Evolutionary conservation across 2,113 vertebrate species (phyloP).

Genomic region (Microcebus jonahi): DNA sequence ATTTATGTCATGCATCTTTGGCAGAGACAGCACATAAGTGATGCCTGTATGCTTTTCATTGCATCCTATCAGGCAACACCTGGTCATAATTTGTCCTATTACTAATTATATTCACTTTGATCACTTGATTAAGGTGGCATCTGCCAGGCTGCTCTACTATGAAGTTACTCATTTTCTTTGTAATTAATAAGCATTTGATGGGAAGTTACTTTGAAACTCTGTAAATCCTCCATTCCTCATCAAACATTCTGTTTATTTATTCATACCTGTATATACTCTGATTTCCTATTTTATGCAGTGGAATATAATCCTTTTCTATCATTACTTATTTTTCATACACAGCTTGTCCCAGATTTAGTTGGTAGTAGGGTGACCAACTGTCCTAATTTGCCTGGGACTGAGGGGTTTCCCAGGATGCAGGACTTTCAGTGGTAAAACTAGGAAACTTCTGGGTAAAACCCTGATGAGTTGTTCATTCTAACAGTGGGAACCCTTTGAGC

Average conservation of each 20-base stretch:
- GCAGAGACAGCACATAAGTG: not conserved
- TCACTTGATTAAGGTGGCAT: not conserved
- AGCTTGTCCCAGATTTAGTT: not conserved
- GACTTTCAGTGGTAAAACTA: not conserved
- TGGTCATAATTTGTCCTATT: not conserved
- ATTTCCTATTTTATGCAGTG: constrained; percentile 22
- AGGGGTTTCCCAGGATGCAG: not conserved
- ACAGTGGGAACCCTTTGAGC: not conserved
- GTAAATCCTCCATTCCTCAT: constrained; percentile 7
- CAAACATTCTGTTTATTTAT: constrained; percentile 8
- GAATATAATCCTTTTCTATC: not conserved
- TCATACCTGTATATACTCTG: not conserved
- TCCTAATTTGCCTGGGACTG: not conserved
- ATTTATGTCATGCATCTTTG: not conserved
- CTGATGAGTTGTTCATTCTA: not conserved
- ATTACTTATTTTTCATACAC: not conserved
- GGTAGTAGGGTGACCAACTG: not conserved
- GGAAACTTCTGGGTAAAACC: not conserved
- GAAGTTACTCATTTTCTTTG: not conserved
- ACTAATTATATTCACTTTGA: not conserved
- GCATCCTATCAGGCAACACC: not conserved
- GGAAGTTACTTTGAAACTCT: constrained; percentile 1
- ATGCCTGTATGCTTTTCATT: not conserved
- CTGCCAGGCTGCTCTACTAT: not conserved
- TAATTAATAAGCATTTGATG: constrained; percentile 27